Evolutionary conservation across 2,113 vertebrate species (phyloP).

Genomic region (Proteles cristata): DNA sequence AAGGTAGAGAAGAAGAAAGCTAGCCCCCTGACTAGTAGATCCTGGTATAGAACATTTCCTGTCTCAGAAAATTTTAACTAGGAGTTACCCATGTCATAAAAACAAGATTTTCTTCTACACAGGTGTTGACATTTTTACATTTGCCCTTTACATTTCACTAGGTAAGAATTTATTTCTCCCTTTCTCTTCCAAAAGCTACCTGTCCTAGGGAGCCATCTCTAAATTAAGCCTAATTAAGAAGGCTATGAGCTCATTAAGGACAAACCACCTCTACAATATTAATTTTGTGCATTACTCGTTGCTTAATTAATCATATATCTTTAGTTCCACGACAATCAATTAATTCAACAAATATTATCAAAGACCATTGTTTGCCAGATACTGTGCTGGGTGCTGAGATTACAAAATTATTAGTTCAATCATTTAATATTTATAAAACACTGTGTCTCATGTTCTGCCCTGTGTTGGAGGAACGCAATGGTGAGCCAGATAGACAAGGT

Average conservation of each 20-base stretch:
- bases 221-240: slow-evolving; percentile 67
- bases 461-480: background rate
- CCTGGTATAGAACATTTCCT: background rate
- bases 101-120: slow-evolving; percentile 30
- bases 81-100: background rate
- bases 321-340: slow-evolving; percentile 20
- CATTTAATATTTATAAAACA: slow-evolving; percentile 57
- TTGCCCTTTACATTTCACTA: slow-evolving; percentile 22
- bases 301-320: slow-evolving; percentile 41
- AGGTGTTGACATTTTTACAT: slow-evolving; percentile 34
- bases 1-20: slow-evolving; percentile 1
- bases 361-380: background rate
- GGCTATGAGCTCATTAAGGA: slow-evolving; percentile 10
- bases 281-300: slow-evolving; percentile 50
- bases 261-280: slow-evolving; percentile 30
- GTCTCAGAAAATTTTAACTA: background rate
- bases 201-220: slow-evolving; percentile 44
- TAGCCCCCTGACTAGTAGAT: background rate
- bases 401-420: slow-evolving; percentile 33
- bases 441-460: background rate
- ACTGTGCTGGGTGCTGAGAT: background rate
- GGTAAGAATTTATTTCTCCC: slow-evolving; percentile 2
- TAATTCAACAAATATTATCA: slow-evolving; percentile 52
- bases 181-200: slow-evolving; percentile 50
- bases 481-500: slow-evolving; percentile 43